Percentiles rank a stretch among this genome's conserved stretches.
phyloP scores from a whole-genome alignment of 2,888 invertebrate genomes.

The Epinotia nisella region DNA sequence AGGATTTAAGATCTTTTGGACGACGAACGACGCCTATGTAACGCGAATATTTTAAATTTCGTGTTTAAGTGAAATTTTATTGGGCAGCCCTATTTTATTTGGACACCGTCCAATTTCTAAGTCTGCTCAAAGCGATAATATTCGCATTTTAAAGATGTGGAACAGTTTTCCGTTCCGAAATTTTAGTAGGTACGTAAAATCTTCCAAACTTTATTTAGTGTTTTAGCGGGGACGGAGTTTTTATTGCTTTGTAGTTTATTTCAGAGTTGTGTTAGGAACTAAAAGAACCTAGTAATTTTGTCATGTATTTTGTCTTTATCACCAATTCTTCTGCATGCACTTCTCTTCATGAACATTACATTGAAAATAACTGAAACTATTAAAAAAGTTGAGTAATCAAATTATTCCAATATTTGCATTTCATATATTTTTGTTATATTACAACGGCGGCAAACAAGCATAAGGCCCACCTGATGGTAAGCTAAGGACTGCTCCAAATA shows the following conservation, averaged over 20 bases:
- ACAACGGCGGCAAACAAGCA: neutral
- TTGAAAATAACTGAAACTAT: too few species aligned
- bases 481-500: too few species aligned
- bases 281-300: neutral
- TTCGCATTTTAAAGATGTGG: slow-evolving; percentile 35
- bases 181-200: slow-evolving; percentile 7
- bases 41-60: slow-evolving; percentile 82
- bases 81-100: slow-evolving; percentile 75
- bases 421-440: too few species aligned
- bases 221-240: slow-evolving; percentile 15
- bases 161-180: slow-evolving; percentile 10
- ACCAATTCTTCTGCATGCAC: too few species aligned
- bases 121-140: slow-evolving; percentile 51
- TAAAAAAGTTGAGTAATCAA: too few species aligned
- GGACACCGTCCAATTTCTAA: slow-evolving; percentile 59
- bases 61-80: slow-evolving; percentile 84
- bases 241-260: slow-evolving; percentile 1
- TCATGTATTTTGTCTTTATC: neutral
- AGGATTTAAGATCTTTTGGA: slow-evolving; percentile 51
- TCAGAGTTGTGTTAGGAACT: neutral
- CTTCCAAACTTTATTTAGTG: slow-evolving; percentile 8
- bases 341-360: too few species aligned
- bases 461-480: neutral
- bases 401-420: too few species aligned
- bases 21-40: slow-evolving; percentile 61